Evolutionary conservation across 2,888 invertebrate species (phyloP).

Genomic region (Disparrhopalites patrizii): DNA sequence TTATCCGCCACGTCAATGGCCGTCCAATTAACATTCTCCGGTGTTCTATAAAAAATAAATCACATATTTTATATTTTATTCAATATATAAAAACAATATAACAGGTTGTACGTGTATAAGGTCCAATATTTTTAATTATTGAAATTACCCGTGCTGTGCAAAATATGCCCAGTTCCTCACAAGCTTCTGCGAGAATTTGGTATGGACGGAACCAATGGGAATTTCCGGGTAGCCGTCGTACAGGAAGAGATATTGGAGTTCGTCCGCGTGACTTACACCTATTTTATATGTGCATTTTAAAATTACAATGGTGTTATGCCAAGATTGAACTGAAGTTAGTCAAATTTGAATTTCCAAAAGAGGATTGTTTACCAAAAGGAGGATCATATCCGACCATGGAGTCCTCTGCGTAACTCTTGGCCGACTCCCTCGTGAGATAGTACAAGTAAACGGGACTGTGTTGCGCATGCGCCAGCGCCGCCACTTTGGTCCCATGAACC

Average conservation of each 20-base stretch:
- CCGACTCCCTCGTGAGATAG: constrained; percentile 2
- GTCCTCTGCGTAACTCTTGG: constrained; percentile 8
- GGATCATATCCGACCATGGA: neutral
- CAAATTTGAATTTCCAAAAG: too few relatives aligned
- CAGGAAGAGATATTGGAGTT: constrained; percentile 24
- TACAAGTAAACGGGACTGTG: constrained; percentile 14
- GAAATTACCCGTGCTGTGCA: constrained; percentile 12
- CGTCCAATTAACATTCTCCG: neutral
- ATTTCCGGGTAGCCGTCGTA: constrained; percentile 29
- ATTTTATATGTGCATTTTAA: neutral
- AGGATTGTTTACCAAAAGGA: constrained; percentile 12
- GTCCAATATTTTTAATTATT: neutral
- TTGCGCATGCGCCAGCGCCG: constrained; percentile 15
- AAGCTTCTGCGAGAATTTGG: constrained; percentile 13
- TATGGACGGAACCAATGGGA: constrained; percentile 2
- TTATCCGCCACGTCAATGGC: constrained; percentile 5
- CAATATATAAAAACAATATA: too few relatives aligned
- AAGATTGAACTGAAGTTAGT: neutral
- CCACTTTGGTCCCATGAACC: constrained; percentile 1
- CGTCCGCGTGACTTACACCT: constrained; percentile 19
- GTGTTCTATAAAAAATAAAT: constrained; percentile 10
- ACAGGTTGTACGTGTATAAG: too few relatives aligned
- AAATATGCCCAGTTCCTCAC: constrained; percentile 23
- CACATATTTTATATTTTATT: too few relatives aligned
- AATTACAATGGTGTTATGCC: neutral